Base-by-base conservation (phyloP, 1,140 invertebrate genomes). In the Pseudomyrmex concolor region DNA sequence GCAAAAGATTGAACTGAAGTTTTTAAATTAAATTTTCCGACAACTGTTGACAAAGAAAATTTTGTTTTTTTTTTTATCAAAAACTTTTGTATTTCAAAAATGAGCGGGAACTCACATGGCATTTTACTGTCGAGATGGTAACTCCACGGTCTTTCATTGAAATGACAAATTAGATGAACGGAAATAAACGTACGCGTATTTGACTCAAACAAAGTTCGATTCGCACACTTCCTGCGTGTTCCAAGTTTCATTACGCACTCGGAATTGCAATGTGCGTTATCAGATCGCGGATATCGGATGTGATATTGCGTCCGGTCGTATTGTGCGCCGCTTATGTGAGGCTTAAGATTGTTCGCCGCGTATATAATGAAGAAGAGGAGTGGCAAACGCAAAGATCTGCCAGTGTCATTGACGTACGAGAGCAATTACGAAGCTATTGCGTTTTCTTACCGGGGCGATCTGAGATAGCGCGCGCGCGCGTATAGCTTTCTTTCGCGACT, bases 331-430 rank as follows among this genome's bases (percentile, higher is more conserved):
- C 34, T 0, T 25, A 71, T n/a, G n/a, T 2, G 57, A 55, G 43
- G 63, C 25, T 71, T 74, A 60, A 50, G 70, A 72, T 73, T 54
- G 62, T 82, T 59, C 34, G 50, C 34, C 34, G 34, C 34, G 81
- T 59, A 66, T 63, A 66, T 76, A 77, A 76, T 66, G 62, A 60
- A 83, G 48, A 87, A 48, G 60, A 55, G 78, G 54, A 72, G 59
- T 64, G 55, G 71, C 59, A 2, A 25, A 34, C 34, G 50, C 13
- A 66, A 60, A 60, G 78, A 86, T 83, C 71, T 59, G 48, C 17
- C 60, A 43, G 78, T 83, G 84, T 87, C 85, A 83, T 72, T 77
- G 85, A 86, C 84, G 54, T 48, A 86, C 84, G 85, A 83, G 85
- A 67, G 64, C 85, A 86, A 83, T 86, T 87, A 86, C 78, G 57